These are phyloP conservation scores for Pelusios castaneus DNA, from an alignment of 2,113 vertebrate genomes.

Conservation along the genomic window DNA sequence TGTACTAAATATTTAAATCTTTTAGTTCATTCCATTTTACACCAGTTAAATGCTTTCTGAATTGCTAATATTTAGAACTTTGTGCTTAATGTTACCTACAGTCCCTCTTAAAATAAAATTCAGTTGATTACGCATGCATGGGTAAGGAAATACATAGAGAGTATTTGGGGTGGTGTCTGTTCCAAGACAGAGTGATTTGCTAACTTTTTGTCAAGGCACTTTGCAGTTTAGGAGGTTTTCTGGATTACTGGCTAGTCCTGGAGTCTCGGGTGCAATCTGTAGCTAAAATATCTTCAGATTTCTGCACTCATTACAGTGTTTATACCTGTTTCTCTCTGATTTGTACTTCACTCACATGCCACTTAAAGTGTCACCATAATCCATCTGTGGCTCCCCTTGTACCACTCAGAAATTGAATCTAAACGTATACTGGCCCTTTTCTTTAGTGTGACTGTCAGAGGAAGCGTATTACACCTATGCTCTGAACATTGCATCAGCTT, in stretches of 20 bases:
- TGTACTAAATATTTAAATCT: neutral
- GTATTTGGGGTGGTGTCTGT: neutral
- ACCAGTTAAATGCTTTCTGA: neutral
- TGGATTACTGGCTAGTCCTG: neutral
- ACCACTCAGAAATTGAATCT: neutral
- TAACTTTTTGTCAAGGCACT: neutral
- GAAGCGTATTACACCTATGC: neutral
- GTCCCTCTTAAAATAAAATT: neutral
- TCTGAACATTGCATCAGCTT: neutral
- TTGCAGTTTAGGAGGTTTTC: neutral
- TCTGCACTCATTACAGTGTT: neutral
- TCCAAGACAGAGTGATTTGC: neutral
- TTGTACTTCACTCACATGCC: neutral
- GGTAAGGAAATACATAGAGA: neutral
- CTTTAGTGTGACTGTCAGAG: neutral
- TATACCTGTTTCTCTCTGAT: neutral
- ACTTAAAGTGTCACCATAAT: accelerated
- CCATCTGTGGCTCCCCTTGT: neutral
- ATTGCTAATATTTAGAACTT: neutral
- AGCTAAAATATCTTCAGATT: neutral
- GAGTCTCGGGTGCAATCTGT: neutral
- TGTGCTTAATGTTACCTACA: neutral
- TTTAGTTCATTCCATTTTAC: neutral
- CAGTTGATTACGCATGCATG: neutral
- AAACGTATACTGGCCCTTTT: neutral